Percentiles rank a stretch among this genome's conserved stretches.
These are phyloP conservation scores for Canis aureus DNA, from an alignment of 2,113 vertebrate genomes.

Conservation along the genomic window DNA sequence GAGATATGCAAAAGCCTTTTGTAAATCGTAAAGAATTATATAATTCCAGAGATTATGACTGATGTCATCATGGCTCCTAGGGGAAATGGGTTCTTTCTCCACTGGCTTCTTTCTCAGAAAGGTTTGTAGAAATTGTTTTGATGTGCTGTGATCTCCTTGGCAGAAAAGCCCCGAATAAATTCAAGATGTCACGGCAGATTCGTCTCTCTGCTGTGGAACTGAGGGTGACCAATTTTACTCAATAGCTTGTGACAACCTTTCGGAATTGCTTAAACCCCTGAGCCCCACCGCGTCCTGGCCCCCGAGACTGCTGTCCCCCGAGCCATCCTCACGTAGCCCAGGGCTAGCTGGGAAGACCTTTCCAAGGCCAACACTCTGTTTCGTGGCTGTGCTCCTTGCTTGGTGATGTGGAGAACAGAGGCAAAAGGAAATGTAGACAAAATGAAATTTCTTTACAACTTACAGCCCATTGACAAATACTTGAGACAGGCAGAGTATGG, in stretches of 20 bases:
- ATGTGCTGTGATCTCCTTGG: conserved; percentile 66
- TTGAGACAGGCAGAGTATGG: background rate
- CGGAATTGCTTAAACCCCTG: background rate
- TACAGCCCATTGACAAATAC: background rate
- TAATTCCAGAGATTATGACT: background rate
- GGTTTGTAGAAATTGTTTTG: conserved; percentile 40
- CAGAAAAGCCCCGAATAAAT: conserved; percentile 27
- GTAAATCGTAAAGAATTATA: background rate
- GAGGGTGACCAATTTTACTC: conserved; percentile 44
- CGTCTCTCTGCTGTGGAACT: background rate
- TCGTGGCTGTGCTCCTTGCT: background rate
- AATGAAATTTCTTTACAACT: background rate
- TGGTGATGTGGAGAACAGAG: background rate
- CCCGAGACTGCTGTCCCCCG: background rate
- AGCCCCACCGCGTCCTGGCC: background rate
- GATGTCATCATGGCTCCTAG: background rate
- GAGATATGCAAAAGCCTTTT: background rate
- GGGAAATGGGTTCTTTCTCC: background rate
- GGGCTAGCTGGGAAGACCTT: background rate
- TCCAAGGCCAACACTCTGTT: background rate
- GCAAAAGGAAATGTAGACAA: background rate
- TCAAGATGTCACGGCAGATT: background rate
- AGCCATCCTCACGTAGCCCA: background rate
- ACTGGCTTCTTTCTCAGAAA: background rate
- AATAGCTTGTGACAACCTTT: conserved; percentile 29